Percentiles rank a stretch among this genome's conserved stretches.
Evolutionary conservation across 2,888 invertebrate species (phyloP).

Genomic region (Ecliptopera silaceata): DNA sequence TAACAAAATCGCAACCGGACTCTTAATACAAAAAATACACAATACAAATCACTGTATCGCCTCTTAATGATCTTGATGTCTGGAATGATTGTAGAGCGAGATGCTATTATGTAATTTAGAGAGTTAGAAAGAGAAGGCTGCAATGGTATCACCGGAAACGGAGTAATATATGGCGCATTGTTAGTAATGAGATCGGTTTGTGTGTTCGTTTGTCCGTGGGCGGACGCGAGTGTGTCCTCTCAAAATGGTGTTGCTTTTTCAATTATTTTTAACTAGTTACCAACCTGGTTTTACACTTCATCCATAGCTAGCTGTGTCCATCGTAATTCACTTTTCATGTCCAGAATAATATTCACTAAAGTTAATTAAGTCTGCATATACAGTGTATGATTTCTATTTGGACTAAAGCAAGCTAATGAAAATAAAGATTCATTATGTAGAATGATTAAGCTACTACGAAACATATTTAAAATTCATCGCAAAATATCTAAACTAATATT

Average conservation of each 20-base stretch:
- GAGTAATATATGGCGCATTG: slow-evolving; percentile 80
- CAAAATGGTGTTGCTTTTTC: slow-evolving; percentile 46
- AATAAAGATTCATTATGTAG: no score
- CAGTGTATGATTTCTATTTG: no score
- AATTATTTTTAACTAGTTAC: slow-evolving; percentile 40
- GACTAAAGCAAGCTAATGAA: no score
- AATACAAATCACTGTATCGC: slow-evolving; percentile 77
- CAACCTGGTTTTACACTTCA: slow-evolving; percentile 19
- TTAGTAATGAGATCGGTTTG: slow-evolving; percentile 80
- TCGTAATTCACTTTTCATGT: neutral
- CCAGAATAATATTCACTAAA: no score
- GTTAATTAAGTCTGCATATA: neutral
- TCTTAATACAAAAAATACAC: slow-evolving; percentile 34
- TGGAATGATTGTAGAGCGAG: slow-evolving; percentile 63
- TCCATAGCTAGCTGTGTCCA: neutral
- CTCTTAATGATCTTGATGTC: slow-evolving; percentile 76
- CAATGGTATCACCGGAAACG: slow-evolving; percentile 74
- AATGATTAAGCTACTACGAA: no score
- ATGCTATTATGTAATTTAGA: slow-evolving; percentile 30
- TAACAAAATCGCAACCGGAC: slow-evolving; percentile 32
- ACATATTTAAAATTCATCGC: no score
- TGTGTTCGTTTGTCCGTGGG: slow-evolving; percentile 66
- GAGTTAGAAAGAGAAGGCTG: slow-evolving; percentile 46
- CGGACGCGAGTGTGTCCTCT: slow-evolving; percentile 48
- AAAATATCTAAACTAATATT: no score